Evolutionary conservation across 2,113 vertebrate species (phyloP), one percentile per base, ranked within the genome.

Genomic region (Uria lomvia): DNA sequence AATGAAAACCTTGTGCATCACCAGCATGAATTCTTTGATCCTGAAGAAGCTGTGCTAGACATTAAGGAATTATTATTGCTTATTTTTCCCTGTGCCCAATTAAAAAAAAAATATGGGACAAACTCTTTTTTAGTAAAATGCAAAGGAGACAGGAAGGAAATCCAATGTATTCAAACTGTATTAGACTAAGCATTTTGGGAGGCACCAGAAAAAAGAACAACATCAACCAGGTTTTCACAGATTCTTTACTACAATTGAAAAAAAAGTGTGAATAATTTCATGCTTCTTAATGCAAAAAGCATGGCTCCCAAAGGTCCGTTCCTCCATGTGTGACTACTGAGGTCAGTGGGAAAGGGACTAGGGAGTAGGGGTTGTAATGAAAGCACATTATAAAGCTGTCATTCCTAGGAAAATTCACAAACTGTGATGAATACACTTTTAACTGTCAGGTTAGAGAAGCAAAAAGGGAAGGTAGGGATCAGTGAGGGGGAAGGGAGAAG

Each of bases 271-370:
- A 43, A 42, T 71, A 88, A 78, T 62, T 84, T 86, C 55, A 91
- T 70, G 93, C 79, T 96, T 97, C 83, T 85, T 94, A 95, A 80
- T 84, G 86, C 55, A 83, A 87, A 96, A 89, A 95, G 21, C 56
- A 75, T 96, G 73, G 75, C 55, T 90, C 84, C 40, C 77, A 84
- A 65, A 94, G 68, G 55, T 73, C 66, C 42, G 40, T 80, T 68
- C 80, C 75, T 95, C 63, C 68, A 56, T 9, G 43, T 67, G 68
- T 76, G 79, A 71, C 77, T 81, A 82, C 3, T 82, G 77, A 96
- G 58, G 77, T 92, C 72, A 88, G 59, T 21, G 63, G 85, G 47
- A 92, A 94, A 68, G 62, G 89, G 90, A 65, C 74, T 70, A 87
- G 70, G 88, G 83, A 97, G 56, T 27, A 62, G 36, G 34, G 32